A percentile compares a stretch with the other conserved stretches of the same genome.
These are phyloP conservation scores for Epirrita christyi DNA, from an alignment of 2,888 invertebrate species.

Conservation along the genomic window DNA sequence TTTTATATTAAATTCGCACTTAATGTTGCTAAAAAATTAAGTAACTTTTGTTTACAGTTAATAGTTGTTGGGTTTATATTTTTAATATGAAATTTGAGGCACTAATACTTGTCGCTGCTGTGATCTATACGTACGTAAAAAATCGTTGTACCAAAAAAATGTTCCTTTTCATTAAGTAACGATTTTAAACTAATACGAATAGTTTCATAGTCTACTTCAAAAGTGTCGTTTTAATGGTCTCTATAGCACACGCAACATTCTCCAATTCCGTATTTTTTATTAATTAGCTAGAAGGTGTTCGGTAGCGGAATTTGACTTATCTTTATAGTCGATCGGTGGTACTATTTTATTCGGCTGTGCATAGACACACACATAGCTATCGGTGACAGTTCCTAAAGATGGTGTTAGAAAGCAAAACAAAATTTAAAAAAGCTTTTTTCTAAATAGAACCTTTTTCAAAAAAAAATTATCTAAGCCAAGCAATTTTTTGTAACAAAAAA, in stretches of 20 bases:
- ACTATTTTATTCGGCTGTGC: conserved; percentile 55
- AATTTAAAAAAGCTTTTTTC: too few relatives aligned
- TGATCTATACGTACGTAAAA: too few relatives aligned
- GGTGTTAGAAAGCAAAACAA: conserved; percentile 4
- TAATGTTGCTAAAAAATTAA: too few relatives aligned
- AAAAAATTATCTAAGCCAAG: too few relatives aligned
- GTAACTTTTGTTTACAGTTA: too few relatives aligned
- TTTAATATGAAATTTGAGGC: too few relatives aligned
- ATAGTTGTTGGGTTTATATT: too few relatives aligned
- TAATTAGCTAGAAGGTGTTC: conserved; percentile 74
- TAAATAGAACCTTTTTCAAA: too few relatives aligned
- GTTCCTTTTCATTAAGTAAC: not conserved
- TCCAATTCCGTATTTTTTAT: conserved; percentile 64
- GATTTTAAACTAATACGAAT: not conserved
- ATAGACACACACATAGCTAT: conserved; percentile 60
- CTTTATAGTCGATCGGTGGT: conserved; percentile 74
- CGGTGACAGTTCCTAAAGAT: conserved; percentile 25
- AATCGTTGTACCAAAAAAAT: too few relatives aligned
- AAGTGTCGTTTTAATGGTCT: conserved; percentile 36
- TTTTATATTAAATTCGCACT: too few relatives aligned
- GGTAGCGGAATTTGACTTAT: conserved; percentile 70
- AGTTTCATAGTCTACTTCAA: conserved; percentile 3
- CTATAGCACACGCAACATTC: conserved; percentile 37
- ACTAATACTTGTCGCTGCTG: too few relatives aligned
- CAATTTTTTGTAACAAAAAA: too few relatives aligned